phyloP scores from a whole-genome alignment of 1,140 invertebrate species.

The Lordiphosa collinella region DNA sequence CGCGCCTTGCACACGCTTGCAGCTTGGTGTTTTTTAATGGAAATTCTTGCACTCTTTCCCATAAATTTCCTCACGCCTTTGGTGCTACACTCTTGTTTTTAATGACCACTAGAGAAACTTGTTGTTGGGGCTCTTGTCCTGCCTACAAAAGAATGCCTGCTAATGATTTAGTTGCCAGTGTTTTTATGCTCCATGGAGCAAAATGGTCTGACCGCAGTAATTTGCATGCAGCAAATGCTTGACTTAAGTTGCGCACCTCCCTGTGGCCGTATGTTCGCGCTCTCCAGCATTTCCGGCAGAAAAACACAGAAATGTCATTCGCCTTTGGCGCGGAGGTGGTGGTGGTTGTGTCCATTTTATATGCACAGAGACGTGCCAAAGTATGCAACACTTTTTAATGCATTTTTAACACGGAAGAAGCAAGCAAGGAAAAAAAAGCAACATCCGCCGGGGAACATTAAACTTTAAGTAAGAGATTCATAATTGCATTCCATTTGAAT shows the following conservation, averaged over 20 bases:
- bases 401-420: constrained; percentile 5
- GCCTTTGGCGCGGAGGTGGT: neutral
- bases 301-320: constrained; percentile 43
- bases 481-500: too few species aligned
- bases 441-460: neutral
- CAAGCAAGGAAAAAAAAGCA: constrained; percentile 18
- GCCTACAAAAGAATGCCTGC: constrained; percentile 26
- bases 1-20: constrained; percentile 2
- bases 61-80: constrained; percentile 36
- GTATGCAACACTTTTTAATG: constrained; percentile 22
- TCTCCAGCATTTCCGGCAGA: constrained; percentile 34
- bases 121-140: neutral
- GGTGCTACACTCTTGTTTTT: constrained; percentile 5
- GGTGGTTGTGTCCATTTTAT: too few species aligned
- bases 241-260: neutral
- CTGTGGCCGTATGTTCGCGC: neutral
- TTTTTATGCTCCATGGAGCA: constrained; percentile 44
- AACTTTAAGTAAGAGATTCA: too few species aligned
- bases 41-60: constrained; percentile 37
- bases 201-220: constrained; percentile 9
- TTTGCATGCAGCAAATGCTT: constrained; percentile 26
- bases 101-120: constrained; percentile 50
- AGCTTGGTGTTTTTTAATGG: constrained; percentile 32
- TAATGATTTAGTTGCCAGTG: constrained; percentile 69
- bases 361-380: constrained; percentile 40